Evolutionary conservation across 2,113 vertebrate species (phyloP), one percentile per base, ranked within the genome.

Genomic region (Solenodon paradoxus): DNA sequence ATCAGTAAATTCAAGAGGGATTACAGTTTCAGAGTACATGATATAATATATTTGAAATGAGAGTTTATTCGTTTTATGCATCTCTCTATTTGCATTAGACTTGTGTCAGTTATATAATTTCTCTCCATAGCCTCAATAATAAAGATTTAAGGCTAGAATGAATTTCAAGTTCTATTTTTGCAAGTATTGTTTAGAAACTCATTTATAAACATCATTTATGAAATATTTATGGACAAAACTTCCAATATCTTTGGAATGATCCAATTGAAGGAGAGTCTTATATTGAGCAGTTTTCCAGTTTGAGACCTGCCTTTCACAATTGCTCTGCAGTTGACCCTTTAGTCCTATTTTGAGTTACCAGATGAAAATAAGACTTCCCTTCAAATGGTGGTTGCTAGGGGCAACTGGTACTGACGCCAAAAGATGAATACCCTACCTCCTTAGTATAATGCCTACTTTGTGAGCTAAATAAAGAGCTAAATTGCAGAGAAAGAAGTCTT

Each of bases 371-470:
- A 98, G 96, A 95, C 97, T 98, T 98, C 91, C 98, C 96, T 98
- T 98, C 97, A 98, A 98, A 97, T 96, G 78, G 93, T 97, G 89
- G 99, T 99, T 98, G 98, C 98, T 94, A 97, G 17, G 97, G 98
- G 98, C 97, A 98, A 99, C 98, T 87, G 69, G 95, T 92, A 95
- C 96, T 98, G 97, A 98, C 22, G 97, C 98, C 97, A 97, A 96
- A 98, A 98, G 98, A 98, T 97, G 98, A 98, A 98, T 98, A 97
- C 96, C 98, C 96, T 98, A 98, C 97, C 98, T 98, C 80, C 96
- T 98, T 98, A 98, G 97, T 97, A 98, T 98, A 98, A 98, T 98
- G 98, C 94, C 97, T 98, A 97, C 98, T 98, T 98, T 98, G 98
- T 96, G 98, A 98, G 98, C 98, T 98, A 98, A 98, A 98, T 98